phyloP scores from a whole-genome alignment of 2,797 vertebrate species.

The Eospalax fontanierii region DNA sequence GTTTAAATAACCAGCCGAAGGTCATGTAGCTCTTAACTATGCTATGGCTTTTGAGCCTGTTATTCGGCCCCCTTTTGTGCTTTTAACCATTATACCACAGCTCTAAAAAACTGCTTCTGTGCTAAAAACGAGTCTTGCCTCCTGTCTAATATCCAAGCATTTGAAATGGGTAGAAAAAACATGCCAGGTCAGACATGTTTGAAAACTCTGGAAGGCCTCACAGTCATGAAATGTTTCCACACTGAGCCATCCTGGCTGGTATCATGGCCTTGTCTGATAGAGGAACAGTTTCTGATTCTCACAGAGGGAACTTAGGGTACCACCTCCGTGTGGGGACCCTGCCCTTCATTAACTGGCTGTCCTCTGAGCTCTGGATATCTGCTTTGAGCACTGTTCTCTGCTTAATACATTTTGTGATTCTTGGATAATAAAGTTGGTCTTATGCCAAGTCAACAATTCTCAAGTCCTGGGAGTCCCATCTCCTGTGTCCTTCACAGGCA shows the following conservation, averaged over 20 bases:
- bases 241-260: too few species aligned
- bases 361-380: neutral
- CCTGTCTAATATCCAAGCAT: neutral
- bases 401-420: slow-evolving; percentile 64
- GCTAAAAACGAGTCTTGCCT: neutral
- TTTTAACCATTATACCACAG: neutral
- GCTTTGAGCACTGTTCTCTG: slow-evolving; percentile 41
- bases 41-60: neutral
- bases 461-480: slow-evolving; percentile 6
- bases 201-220: neutral
- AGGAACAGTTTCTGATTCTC: slow-evolving; percentile 44
- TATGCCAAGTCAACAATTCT: slow-evolving; percentile 55
- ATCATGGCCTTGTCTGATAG: neutral
- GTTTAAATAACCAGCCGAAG: neutral
- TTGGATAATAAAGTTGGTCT: slow-evolving; percentile 54
- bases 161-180: neutral
- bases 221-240: too few species aligned
- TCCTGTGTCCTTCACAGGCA: slow-evolving; percentile 37
- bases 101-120: neutral
- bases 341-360: neutral
- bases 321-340: neutral
- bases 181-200: neutral
- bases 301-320: neutral
- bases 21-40: neutral
- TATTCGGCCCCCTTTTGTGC: neutral